phyloP scores from a whole-genome alignment of 2,888 invertebrate genomes.

The Drosophila kuntzei region DNA sequence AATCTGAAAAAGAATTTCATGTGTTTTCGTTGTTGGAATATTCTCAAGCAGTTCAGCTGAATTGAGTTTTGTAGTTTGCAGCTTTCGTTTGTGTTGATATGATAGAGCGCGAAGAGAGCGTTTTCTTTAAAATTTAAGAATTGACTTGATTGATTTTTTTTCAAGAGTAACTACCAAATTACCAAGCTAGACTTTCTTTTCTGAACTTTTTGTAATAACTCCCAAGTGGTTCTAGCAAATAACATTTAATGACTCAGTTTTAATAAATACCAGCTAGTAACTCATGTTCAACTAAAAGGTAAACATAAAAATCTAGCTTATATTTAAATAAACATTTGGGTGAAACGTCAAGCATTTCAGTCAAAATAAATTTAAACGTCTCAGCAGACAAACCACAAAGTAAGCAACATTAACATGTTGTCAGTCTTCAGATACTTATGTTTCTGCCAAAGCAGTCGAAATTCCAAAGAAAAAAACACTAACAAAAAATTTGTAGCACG shows the following conservation, averaged over 20 bases:
- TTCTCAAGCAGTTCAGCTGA: slow-evolving; percentile 2
- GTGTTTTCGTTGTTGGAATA: slow-evolving; percentile 19
- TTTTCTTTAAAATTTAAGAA: neutral
- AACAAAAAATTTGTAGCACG: slow-evolving; percentile 41
- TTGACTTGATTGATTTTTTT: neutral
- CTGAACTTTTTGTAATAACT: neutral
- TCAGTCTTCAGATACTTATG: slow-evolving; percentile 26
- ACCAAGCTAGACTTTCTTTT: no score
- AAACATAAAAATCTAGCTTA: neutral
- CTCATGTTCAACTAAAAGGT: neutral
- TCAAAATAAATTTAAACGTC: neutral
- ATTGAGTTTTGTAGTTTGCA: slow-evolving; percentile 24
- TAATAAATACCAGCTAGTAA: neutral
- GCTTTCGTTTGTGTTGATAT: slow-evolving; percentile 74
- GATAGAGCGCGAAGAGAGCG: slow-evolving; percentile 34
- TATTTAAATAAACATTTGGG: neutral
- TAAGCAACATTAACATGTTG: slow-evolving; percentile 21
- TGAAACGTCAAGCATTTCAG: neutral
- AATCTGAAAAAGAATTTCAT: slow-evolving; percentile 63
- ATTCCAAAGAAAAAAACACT: slow-evolving; percentile 7
- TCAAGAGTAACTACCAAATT: neutral
- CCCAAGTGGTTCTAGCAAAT: neutral
- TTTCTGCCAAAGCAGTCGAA: slow-evolving; percentile 2
- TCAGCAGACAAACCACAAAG: slow-evolving; percentile 16
- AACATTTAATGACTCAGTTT: neutral